Evolutionary conservation across 53 echinoderm and acorn worm genomes (phyloP).

Genomic region (Echinarachnius parma): DNA sequence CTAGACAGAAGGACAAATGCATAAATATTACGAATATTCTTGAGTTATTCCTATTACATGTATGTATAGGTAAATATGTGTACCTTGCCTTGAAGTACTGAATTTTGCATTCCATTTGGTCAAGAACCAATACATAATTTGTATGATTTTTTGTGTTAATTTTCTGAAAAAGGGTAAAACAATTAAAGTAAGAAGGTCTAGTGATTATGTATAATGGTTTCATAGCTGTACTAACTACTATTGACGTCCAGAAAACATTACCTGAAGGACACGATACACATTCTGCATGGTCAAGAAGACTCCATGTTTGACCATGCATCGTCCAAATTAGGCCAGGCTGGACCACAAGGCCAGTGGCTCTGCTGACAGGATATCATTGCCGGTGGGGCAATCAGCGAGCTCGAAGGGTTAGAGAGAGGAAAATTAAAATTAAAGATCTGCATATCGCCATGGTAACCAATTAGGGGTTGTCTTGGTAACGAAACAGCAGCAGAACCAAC

Average conservation of each 20-base stretch:
- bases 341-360: background rate
- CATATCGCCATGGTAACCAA: conserved; percentile 35
- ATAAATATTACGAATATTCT: too few species aligned
- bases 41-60: too few species aligned
- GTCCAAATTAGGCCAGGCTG: conserved; percentile 22
- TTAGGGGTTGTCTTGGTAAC: conserved; percentile 18
- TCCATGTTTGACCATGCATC: background rate
- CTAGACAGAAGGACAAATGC: too few species aligned
- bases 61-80: too few species aligned
- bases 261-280: background rate
- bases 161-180: too few species aligned
- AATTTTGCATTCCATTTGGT: too few species aligned
- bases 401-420: conserved; percentile 32
- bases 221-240: too few species aligned
- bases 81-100: too few species aligned
- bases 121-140: too few species aligned
- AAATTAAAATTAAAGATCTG: conserved; percentile 47
- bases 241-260: background rate
- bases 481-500: conserved; percentile 39
- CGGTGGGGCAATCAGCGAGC: conserved; percentile 28
- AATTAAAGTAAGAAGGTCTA: too few species aligned
- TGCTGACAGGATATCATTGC: conserved; percentile 21
- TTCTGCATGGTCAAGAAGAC: background rate
- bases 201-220: too few species aligned
- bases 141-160: too few species aligned